phyloP scores from a whole-genome alignment of 2,797 vertebrate species.

The Gymnothorax reevesii region DNA sequence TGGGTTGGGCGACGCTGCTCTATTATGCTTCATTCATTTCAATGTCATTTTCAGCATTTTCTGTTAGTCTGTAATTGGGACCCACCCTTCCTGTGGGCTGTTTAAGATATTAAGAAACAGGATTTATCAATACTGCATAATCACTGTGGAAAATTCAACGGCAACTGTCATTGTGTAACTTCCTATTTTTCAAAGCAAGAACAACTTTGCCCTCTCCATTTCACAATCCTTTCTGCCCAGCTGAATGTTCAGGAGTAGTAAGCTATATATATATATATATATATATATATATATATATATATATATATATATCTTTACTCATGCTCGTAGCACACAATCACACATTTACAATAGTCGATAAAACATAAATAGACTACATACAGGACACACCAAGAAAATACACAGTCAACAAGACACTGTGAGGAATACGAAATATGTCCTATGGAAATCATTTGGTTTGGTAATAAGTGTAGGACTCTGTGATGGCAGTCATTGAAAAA shows the following conservation, averaged over 20 bases:
- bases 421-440: too few species aligned
- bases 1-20: neutral
- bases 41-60: neutral
- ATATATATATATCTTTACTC: too few species aligned
- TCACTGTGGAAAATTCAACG: constrained; percentile 18
- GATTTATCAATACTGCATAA: constrained; percentile 14
- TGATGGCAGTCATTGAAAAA: constrained; percentile 18
- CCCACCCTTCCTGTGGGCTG: neutral
- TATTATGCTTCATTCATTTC: neutral
- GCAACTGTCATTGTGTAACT: constrained; percentile 14
- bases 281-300: too few species aligned
- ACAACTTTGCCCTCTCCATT: neutral
- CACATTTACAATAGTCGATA: too few species aligned
- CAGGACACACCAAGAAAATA: too few species aligned
- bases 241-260: neutral
- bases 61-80: neutral
- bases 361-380: too few species aligned
- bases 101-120: constrained; percentile 19
- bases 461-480: constrained; percentile 3
- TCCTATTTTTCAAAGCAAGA: neutral
- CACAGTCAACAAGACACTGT: too few species aligned
- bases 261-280: constrained; percentile 13
- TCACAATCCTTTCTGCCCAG: neutral
- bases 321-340: too few species aligned
- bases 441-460: neutral